These are phyloP conservation scores for Pseudomyrmex dendroicus DNA, from an alignment of 1,140 invertebrate genomes.

Conservation along the genomic window DNA sequence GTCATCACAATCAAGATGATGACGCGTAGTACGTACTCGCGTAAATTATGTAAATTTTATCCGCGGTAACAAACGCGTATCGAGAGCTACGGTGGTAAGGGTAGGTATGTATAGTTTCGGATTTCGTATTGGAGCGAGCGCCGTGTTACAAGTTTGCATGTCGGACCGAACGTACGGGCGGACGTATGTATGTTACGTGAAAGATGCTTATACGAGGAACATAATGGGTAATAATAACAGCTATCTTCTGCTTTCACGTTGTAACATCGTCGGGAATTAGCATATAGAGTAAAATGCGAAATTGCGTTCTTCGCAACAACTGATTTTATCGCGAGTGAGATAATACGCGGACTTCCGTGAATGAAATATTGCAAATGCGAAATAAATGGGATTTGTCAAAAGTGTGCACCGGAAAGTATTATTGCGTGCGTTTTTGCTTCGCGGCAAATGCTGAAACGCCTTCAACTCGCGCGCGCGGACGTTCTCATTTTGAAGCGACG, in stretches of 20 bases:
- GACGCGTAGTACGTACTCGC: background rate
- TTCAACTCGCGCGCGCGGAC: background rate
- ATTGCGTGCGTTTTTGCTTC: background rate
- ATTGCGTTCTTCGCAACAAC: conserved; percentile 31
- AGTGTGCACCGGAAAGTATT: background rate
- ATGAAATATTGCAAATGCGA: conserved; percentile 27
- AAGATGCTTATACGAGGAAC: background rate
- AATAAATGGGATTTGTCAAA: conserved; percentile 1
- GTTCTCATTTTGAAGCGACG: too few species aligned
- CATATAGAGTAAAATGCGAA: conserved; percentile 60
- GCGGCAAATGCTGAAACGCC: background rate
- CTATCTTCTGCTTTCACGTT: conserved; percentile 26
- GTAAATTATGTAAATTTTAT: conserved; percentile 44
- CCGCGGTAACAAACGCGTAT: conserved; percentile 21
- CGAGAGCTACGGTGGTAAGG: background rate
- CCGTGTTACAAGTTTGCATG: conserved; percentile 5
- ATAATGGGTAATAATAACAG: conserved; percentile 24
- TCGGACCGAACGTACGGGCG: background rate
- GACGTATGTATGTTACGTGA: background rate
- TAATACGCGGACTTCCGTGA: conserved; percentile 12
- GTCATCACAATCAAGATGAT: conserved; percentile 10
- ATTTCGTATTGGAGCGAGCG: background rate
- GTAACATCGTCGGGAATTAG: conserved; percentile 39
- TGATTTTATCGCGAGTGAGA: conserved; percentile 10
- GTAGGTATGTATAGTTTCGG: background rate